Evolutionary conservation across 2,113 vertebrate species (phyloP).

Genomic region (Mormyrus lacerda): DNA sequence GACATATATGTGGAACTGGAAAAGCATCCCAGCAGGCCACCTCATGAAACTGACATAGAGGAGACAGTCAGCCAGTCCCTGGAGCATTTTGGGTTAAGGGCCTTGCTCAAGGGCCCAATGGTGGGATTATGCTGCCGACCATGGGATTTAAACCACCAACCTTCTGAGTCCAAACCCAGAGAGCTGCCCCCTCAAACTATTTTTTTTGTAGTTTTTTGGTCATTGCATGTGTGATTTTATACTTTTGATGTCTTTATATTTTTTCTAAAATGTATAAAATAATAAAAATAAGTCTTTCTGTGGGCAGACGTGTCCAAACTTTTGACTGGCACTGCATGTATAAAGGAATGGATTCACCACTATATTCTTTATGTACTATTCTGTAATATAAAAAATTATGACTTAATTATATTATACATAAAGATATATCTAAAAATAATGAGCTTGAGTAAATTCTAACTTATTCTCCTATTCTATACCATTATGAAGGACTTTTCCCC

Average conservation of each 20-base stretch:
- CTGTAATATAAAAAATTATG: background rate
- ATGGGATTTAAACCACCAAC: background rate
- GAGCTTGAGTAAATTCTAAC: background rate
- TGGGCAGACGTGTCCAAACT: background rate
- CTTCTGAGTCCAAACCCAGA: background rate
- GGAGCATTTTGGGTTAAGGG: background rate
- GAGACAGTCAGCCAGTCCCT: background rate
- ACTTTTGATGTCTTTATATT: background rate
- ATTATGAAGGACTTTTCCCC: background rate
- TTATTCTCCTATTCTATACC: background rate
- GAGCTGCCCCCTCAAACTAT: background rate
- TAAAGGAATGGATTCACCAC: background rate
- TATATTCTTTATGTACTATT: background rate
- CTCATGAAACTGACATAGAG: no score
- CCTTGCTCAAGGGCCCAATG: background rate
- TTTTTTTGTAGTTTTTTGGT: background rate
- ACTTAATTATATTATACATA: background rate
- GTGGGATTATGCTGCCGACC: background rate
- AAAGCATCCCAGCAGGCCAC: no score
- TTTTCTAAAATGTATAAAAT: background rate
- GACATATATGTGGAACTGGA: background rate
- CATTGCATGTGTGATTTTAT: background rate
- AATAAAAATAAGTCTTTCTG: background rate
- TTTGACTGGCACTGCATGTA: background rate
- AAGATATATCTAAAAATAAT: background rate